Base-by-base conservation (phyloP, 2,113 vertebrate species). In the Rutilus rutilus region DNA sequence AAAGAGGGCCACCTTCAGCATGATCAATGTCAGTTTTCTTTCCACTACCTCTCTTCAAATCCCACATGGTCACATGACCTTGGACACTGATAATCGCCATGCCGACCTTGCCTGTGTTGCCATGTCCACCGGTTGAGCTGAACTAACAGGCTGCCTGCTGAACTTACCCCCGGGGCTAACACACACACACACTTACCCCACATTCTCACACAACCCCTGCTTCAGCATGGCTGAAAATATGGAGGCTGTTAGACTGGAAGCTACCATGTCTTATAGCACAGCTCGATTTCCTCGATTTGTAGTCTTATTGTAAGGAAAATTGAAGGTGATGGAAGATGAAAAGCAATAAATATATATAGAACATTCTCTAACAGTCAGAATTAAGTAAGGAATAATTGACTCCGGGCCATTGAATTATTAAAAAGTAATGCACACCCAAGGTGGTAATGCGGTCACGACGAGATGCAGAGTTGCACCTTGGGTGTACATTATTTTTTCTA, bases 21-120 rank as follows among this genome's bases (percentile, higher is more conserved):
- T 93, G 92, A 92, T 92, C 90, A 92, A 89, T 93, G 93, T 94
- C 93, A 91, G 69, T 89, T 92, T 92, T 92, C 88, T 91, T 82
- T 73, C 92, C 87, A 88, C 89, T 36, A 90, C 91, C 59, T 90
- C 90, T 90, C 88, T 86, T 90, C 88, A 90, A 94, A 93, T 94
- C 91, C 91, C 90, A 87, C 88, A 82, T 11, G 90, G 84, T 92
- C 93, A 93, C 90, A 87, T 93, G 93, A 94, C 91, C 92, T 92
- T 91, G 87, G 88, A 91, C 87, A 84, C 88, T 77, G 42, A 91
- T 64, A 89, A 90, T 89, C 82, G 86, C 88, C 78, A 73, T 86
- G 78, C 85, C 91, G 94, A 94, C 93, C 92, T 94, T 93, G 92
- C 88, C 91, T 90, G 67, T 91, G 88, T 86, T 86, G 88, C 92